Evolutionary conservation across 2,888 invertebrate genomes (phyloP), one percentile per base, ranked within the genome.

Genomic region (Melanostoma scalare): DNA sequence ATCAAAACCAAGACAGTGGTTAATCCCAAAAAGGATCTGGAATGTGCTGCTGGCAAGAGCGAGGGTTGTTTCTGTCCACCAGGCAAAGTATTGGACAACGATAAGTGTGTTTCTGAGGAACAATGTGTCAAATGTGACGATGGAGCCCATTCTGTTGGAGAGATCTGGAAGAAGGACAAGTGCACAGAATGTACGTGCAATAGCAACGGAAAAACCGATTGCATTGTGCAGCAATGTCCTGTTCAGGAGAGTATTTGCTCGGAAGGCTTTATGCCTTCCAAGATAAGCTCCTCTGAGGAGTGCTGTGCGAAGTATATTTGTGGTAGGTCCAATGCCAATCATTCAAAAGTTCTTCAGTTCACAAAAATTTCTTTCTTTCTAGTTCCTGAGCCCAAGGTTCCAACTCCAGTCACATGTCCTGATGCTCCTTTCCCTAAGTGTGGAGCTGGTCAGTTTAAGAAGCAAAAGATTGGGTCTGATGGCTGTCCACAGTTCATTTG

Each of bases 61-160:
- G 97, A 97, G 88, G 97, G 97, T 1, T 98, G 98, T 90, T 96
- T 95, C 93, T 98, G 98, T 91, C 95, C 96, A 0, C 91, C 93
- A 61, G 95, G 95, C 77, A 93, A 94, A 90, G 94, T 95, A 0
- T 92, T 95, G 85, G 93, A 94, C 72, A 94, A 95, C 88, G 94
- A 93, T 78, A 94, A 94, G 4, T 98, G 97, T 88, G 93, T 97
- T 0, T 92, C 93, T 6, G 93, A 94, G 42, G 91, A 91, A 52
- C 92, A 94, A 86, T 96, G 96, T 89, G 93, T 93, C 87, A 94
- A 95, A 0, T 97, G 97, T 87, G 96, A 96, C 87, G 93, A 94
- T 3, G 93, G 94, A 58, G 93, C 94, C 0, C 95, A 95, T 88
- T 90, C 92, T 73, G 90, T 93, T 78, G 96, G 95, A 73, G 94